A percentile compares a stretch with the other conserved stretches of the same genome.
Conservation (phyloP, 35 echinoderm and acorn worm species). For the Hemicentrotus pulcherrimus region DNA sequence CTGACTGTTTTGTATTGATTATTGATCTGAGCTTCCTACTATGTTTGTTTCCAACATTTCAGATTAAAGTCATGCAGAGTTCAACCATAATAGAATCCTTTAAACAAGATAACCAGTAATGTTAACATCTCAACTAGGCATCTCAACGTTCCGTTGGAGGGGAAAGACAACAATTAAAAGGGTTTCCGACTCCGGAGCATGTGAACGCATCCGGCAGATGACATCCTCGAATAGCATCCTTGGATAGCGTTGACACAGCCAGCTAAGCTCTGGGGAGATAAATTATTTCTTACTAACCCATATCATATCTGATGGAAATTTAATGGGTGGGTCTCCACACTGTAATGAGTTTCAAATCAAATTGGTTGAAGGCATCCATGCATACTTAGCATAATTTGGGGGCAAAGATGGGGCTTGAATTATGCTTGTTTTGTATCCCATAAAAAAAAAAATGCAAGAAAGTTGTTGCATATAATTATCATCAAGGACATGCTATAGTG, state of each 20-base stretch:
- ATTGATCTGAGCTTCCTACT: no score
- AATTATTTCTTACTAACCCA: conserved; percentile 44
- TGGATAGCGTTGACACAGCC: background rate
- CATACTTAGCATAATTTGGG: conserved; percentile 4
- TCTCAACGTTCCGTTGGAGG: no score
- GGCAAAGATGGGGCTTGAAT: background rate
- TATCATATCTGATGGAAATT: conserved; percentile 26
- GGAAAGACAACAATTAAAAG: no score
- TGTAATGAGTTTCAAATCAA: conserved; percentile 12
- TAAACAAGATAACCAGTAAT: no score
- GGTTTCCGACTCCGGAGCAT: no score
- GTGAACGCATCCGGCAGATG: no score
- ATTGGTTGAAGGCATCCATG: background rate
- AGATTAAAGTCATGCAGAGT: no score
- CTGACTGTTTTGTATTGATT: no score
- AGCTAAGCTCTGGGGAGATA: conserved; percentile 13
- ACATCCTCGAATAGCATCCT: no score
- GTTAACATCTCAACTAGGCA: no score
- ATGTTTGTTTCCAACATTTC: no score
- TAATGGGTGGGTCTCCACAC: conserved; percentile 19
- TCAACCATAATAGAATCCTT: no score
- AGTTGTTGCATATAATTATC: background rate
- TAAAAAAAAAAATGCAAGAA: background rate
- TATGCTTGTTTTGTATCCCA: background rate
- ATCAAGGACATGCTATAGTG: background rate